These are phyloP conservation scores for Lasioglossum villosulum DNA, from an alignment of 2,888 invertebrate species.

Conservation along the genomic window DNA sequence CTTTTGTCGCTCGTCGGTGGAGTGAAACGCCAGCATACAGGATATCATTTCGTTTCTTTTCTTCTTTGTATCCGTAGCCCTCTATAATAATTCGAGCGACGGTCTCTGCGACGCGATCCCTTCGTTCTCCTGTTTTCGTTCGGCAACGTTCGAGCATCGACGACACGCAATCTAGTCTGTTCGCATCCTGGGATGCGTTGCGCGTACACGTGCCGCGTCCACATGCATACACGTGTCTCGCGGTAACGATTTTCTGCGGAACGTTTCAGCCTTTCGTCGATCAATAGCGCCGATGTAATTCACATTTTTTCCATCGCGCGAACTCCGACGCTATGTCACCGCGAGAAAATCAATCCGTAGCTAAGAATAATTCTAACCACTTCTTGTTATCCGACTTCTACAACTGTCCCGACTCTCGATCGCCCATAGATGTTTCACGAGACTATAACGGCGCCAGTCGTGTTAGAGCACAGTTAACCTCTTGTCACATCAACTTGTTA, in stretches of 20 bases:
- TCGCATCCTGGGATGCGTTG: conserved; percentile 29
- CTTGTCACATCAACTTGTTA: too few relatives aligned
- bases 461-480: not conserved
- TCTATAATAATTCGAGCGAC: conserved; percentile 40
- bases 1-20: conserved; percentile 2
- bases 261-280: conserved; percentile 44
- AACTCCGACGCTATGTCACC: conserved; percentile 10
- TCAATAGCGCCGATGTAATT: conserved; percentile 49
- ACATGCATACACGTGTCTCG: conserved; percentile 39
- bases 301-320: conserved; percentile 12
- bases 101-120: conserved; percentile 36
- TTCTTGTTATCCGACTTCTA: not conserved
- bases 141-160: conserved; percentile 36
- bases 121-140: conserved; percentile 6
- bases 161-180: conserved; percentile 11
- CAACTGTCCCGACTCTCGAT: not conserved
- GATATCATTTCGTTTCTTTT: conserved; percentile 13
- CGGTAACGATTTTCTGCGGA: conserved; percentile 59
- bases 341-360: not conserved
- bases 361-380: not conserved
- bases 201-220: conserved; percentile 39
- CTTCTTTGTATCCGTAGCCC: conserved; percentile 31
- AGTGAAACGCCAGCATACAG: conserved; percentile 56
- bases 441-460: not conserved
- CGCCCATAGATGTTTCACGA: not conserved